phyloP scores from a whole-genome alignment of 2,888 invertebrate genomes.

The Pyrrhia umbra region DNA sequence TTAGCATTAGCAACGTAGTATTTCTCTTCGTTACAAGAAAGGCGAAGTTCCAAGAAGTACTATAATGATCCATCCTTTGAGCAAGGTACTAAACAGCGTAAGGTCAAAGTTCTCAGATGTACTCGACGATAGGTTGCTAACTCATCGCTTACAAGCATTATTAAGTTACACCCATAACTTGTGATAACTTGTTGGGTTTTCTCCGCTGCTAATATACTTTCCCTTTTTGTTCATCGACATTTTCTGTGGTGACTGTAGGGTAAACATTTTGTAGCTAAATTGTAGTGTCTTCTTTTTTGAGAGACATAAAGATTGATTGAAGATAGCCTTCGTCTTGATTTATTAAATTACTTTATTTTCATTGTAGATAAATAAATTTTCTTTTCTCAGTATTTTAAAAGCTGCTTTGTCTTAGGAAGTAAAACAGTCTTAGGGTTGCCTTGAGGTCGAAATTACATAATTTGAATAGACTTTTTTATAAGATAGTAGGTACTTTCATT shows the following conservation, averaged over 20 bases:
- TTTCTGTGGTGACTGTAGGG: background rate
- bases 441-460: too few relatives aligned
- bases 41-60: conserved; percentile 38
- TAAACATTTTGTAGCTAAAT: background rate
- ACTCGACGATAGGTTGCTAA: conserved; percentile 48
- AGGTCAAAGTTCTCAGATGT: conserved; percentile 46
- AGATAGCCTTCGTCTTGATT: background rate
- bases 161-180: conserved; percentile 57
- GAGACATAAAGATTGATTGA: conserved; percentile 7
- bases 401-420: background rate
- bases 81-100: conserved; percentile 30
- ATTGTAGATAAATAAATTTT: background rate
- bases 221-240: conserved; percentile 14
- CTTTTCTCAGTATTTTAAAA: background rate
- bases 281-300: background rate
- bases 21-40: conserved; percentile 17
- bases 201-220: conserved; percentile 33
- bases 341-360: background rate
- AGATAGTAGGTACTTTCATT: too few relatives aligned
- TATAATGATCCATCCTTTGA: conserved; percentile 48
- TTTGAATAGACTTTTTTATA: too few relatives aligned
- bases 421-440: too few relatives aligned
- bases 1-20: conserved; percentile 1
- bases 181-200: conserved; percentile 40
- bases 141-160: conserved; percentile 53